These are phyloP conservation scores for Graphium colonna DNA, from an alignment of 2,888 invertebrate genomes.

Conservation along the genomic window DNA sequence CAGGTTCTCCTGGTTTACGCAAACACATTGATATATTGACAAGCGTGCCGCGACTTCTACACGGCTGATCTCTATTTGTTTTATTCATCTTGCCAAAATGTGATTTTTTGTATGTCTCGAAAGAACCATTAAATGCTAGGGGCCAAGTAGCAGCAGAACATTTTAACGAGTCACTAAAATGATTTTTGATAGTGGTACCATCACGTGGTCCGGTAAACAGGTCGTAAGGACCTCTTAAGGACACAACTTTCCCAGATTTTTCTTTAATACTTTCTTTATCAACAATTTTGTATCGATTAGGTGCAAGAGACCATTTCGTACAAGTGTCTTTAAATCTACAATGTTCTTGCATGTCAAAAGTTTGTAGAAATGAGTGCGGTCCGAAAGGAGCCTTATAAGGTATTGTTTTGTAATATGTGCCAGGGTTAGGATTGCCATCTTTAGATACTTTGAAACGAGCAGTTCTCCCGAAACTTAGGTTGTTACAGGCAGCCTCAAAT, in stretches of 20 bases:
- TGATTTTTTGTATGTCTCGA: conserved; percentile 54
- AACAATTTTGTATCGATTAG: conserved; percentile 57
- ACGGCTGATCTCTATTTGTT: conserved; percentile 49
- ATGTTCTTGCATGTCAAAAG: conserved; percentile 57
- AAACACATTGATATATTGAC: conserved; percentile 71
- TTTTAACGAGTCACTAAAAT: conserved; percentile 57
- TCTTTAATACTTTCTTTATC: conserved; percentile 58
- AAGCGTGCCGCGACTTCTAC: conserved; percentile 67
- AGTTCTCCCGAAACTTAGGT: conserved; percentile 59
- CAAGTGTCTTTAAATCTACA: conserved; percentile 56
- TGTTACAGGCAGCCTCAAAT: conserved; percentile 50
- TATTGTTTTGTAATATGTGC: conserved; percentile 51
- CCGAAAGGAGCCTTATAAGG: conserved; percentile 57
- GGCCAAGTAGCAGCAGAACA: conserved; percentile 61
- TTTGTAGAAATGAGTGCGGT: conserved; percentile 52
- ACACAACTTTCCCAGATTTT: conserved; percentile 58
- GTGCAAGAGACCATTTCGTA: conserved; percentile 57
- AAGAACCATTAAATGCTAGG: conserved; percentile 45
- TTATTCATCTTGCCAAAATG: conserved; percentile 63
- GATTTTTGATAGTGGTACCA: conserved; percentile 71
- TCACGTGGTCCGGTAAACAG: conserved; percentile 75
- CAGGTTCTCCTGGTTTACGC: conserved; percentile 68
- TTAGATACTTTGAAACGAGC: conserved; percentile 38
- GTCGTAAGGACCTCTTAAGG: conserved; percentile 63
- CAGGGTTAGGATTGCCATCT: conserved; percentile 50